Percentiles rank a stretch among this genome's conserved stretches.
Conservation (phyloP, 2,113 vertebrate species). For the Mesembrinibis cayennensis region DNA sequence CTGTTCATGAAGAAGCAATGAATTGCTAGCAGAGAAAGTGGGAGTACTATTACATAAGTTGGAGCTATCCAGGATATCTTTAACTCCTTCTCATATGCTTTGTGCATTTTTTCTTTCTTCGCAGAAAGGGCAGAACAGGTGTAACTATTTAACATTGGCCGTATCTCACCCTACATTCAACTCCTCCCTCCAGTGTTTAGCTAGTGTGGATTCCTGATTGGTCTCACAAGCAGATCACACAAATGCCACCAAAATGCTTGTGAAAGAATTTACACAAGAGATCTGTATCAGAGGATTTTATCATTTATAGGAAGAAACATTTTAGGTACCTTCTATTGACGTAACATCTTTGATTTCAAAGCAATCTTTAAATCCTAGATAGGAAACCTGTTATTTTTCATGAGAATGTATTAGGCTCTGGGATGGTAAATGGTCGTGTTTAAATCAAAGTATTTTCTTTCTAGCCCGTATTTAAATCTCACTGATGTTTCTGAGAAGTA, state of each 20-base stretch:
- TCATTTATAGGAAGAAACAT: background rate
- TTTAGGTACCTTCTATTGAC: background rate
- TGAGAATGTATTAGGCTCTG: background rate
- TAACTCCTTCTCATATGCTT: background rate
- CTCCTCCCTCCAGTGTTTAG: background rate
- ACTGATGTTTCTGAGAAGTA: background rate
- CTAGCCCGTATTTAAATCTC: background rate
- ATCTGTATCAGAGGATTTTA: background rate
- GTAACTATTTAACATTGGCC: background rate
- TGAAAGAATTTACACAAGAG: background rate
- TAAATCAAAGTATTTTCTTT: background rate
- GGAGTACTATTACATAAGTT: constrained; percentile 55
- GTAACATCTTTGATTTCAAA: background rate
- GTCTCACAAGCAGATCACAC: background rate
- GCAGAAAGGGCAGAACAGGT: background rate
- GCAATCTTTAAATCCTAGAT: background rate
- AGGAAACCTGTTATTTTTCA: background rate
- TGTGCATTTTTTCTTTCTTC: constrained; percentile 16
- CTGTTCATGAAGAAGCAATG: constrained; percentile 65
- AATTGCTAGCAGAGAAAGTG: constrained; percentile 62
- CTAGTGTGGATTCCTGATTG: background rate
- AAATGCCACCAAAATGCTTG: background rate
- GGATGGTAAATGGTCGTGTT: background rate
- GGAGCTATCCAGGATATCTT: constrained; percentile 44
- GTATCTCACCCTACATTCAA: background rate